Evolutionary conservation across 2,113 vertebrate genomes (phyloP).

Genomic region (Anolis carolinensis): DNA sequence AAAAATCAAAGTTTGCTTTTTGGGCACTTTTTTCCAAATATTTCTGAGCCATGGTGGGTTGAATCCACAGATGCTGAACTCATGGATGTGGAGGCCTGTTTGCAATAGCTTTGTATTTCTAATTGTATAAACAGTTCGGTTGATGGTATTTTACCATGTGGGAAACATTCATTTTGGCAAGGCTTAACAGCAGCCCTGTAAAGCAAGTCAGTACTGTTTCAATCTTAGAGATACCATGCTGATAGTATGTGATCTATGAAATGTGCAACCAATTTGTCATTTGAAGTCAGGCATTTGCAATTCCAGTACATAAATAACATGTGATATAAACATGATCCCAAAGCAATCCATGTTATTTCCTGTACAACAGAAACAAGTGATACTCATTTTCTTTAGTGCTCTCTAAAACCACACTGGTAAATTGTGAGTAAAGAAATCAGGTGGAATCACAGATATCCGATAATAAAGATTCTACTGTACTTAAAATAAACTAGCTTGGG

Average conservation of each 20-base stretch:
- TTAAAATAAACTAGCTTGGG: too few species aligned
- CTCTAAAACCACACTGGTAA: too few species aligned
- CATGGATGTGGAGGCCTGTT: too few species aligned
- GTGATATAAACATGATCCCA: background rate
- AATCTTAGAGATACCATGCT: background rate
- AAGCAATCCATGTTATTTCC: background rate
- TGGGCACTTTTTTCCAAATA: too few species aligned
- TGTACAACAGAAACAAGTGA: conserved; percentile 47
- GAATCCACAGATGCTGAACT: too few species aligned
- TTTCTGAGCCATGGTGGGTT: too few species aligned
- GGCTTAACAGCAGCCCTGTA: background rate
- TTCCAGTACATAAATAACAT: background rate
- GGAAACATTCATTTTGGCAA: background rate
- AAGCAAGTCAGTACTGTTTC: background rate
- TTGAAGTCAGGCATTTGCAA: background rate
- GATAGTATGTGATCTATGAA: background rate
- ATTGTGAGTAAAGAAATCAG: background rate
- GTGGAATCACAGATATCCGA: background rate
- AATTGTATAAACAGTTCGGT: background rate
- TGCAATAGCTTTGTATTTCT: too few species aligned
- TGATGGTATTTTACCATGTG: too few species aligned
- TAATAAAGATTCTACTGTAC: background rate
- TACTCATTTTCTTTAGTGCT: conserved; percentile 26
- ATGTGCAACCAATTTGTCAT: background rate
- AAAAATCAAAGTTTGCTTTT: too few species aligned